A percentile compares a stretch with the other conserved stretches of the same genome.
Conservation (phyloP, 2,113 vertebrate genomes). For the Rhinoderma darwinii region DNA sequence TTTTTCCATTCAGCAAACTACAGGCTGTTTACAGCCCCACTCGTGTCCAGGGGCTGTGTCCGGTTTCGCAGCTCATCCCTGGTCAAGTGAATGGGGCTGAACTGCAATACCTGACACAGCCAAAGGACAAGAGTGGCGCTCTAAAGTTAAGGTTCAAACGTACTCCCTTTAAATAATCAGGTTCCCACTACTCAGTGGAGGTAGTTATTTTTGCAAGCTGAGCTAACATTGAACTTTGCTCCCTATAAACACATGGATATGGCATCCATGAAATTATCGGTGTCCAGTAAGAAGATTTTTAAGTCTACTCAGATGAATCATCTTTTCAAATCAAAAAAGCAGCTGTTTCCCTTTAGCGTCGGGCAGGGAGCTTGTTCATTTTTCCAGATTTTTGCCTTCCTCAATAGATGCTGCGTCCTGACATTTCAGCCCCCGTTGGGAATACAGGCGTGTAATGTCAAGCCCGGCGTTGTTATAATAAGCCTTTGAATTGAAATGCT, state of each 20-base stretch:
- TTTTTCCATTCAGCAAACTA: too few relatives aligned
- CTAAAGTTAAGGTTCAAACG: too few relatives aligned
- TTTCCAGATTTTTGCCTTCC: slow-evolving; percentile 14
- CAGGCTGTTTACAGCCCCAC: not conserved
- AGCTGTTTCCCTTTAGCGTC: slow-evolving; percentile 44
- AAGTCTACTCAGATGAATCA: slow-evolving; percentile 41
- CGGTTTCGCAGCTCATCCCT: not conserved
- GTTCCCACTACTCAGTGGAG: not conserved
- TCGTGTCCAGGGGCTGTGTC: not conserved
- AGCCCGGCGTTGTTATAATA: not conserved
- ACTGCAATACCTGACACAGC: too few relatives aligned
- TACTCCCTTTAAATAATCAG: too few relatives aligned
- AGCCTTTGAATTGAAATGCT: not conserved
- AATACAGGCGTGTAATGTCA: slow-evolving; percentile 39
- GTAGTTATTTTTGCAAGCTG: not conserved
- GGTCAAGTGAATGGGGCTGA: too few relatives aligned
- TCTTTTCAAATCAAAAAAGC: slow-evolving; percentile 50
- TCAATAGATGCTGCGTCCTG: slow-evolving; percentile 24
- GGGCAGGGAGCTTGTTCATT: slow-evolving; percentile 13
- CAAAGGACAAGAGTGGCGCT: too few relatives aligned
- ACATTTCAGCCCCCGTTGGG: slow-evolving; percentile 7
- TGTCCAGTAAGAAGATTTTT: not conserved
- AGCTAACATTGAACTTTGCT: not conserved
- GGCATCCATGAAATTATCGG: not conserved
- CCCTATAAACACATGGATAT: not conserved